A percentile compares a stretch with the other conserved stretches of the same genome.
Evolutionary conservation across 2,113 vertebrate genomes (phyloP).

Genomic region (Tinamus guttatus): DNA sequence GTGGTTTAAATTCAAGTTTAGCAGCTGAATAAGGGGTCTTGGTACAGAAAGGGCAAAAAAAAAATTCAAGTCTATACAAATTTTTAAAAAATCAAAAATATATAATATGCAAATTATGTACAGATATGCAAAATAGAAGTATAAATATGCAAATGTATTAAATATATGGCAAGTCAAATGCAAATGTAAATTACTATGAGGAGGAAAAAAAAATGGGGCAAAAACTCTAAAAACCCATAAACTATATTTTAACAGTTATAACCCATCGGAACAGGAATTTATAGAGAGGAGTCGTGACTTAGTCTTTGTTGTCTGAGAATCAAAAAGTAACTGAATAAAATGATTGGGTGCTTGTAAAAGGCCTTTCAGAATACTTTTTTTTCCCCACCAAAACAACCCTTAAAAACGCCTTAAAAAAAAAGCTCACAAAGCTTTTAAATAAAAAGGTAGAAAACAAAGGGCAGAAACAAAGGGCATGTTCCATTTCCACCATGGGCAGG

Average conservation of each 20-base stretch:
- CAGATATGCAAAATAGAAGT: no score
- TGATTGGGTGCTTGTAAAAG: neutral
- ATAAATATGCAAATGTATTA: no score
- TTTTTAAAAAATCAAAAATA: neutral
- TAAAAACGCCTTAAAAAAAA: neutral
- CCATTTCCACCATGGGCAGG: neutral
- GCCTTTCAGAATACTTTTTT: neutral
- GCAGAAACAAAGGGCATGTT: neutral
- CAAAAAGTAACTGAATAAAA: neutral
- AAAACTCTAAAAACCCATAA: neutral
- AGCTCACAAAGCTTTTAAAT: neutral
- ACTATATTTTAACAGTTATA: neutral
- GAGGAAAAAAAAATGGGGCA: neutral
- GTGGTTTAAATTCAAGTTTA: neutral
- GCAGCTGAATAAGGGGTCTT: neutral
- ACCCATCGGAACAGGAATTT: neutral
- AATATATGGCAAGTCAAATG: neutral
- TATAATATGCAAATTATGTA: neutral
- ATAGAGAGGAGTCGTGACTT: neutral
- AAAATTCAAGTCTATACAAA: neutral
- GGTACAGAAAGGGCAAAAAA: rapidly evolving
- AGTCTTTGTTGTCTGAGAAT: neutral
- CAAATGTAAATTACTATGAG: neutral
- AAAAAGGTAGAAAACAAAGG: neutral
- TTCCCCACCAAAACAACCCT: no score